Percentiles rank a stretch among this genome's conserved stretches.
These are phyloP conservation scores for Habropoda laboriosa DNA, from an alignment of 1,140 invertebrate genomes.

Conservation along the genomic window DNA sequence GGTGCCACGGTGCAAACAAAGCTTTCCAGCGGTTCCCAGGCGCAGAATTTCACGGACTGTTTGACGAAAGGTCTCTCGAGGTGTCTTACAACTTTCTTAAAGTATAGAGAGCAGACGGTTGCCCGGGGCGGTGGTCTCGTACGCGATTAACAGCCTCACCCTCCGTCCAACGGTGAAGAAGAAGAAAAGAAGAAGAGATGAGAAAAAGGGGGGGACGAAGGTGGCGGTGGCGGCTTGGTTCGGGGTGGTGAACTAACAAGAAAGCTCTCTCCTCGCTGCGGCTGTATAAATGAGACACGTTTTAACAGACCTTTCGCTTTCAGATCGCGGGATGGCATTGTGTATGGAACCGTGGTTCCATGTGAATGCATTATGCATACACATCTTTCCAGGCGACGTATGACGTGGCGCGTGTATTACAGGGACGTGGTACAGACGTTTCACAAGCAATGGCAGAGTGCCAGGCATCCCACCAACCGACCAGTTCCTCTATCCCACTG, in stretches of 20 bases:
- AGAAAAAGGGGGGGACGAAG: neutral
- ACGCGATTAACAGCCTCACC: conserved; percentile 44
- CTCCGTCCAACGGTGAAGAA: too few species aligned
- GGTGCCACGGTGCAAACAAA: too few species aligned
- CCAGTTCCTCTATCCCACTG: neutral
- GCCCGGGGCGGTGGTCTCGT: conserved; percentile 15
- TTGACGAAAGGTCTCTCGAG: neutral
- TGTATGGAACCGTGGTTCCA: too few species aligned
- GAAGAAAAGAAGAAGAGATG: too few species aligned
- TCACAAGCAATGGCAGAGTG: conserved; percentile 43
- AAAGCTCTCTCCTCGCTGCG: neutral
- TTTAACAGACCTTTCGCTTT: conserved; percentile 13
- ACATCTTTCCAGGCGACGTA: neutral
- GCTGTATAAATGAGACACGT: conserved; percentile 12
- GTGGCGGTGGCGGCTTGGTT: neutral
- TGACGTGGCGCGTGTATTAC: conserved; percentile 40
- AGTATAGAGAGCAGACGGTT: neutral
- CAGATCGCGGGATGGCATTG: conserved; percentile 22
- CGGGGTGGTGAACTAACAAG: conserved; percentile 22
- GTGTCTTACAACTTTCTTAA: conserved; percentile 13
- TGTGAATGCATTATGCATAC: conserved; percentile 34
- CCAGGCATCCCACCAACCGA: too few species aligned
- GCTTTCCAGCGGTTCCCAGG: neutral
- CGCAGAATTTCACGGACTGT: neutral
- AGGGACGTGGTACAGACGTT: conserved; percentile 30